A percentile compares a stretch with the other conserved stretches of the same genome.
Conservation (phyloP, 2,797 vertebrate genomes). For the Sebastes itinus region DNA sequence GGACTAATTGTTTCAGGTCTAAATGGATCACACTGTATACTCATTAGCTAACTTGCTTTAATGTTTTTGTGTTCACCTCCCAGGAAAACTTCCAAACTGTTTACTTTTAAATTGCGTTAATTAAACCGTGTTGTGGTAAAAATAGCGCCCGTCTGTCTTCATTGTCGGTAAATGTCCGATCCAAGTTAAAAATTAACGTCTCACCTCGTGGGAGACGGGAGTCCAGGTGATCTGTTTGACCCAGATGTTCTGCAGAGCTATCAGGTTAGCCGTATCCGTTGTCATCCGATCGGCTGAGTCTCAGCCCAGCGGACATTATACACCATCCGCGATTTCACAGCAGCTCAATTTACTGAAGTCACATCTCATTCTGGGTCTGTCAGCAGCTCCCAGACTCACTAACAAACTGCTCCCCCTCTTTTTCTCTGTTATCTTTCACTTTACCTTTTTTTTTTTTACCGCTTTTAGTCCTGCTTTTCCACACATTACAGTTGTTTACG, state of each 20-base stretch:
- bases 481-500: neutral
- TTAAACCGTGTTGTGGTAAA: neutral
- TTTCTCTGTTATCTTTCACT: conserved; percentile 29
- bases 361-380: conserved; percentile 58
- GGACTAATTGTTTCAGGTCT: neutral
- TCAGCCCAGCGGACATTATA: conserved; percentile 58
- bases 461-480: conserved; percentile 10
- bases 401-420: conserved; percentile 37
- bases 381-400: conserved; percentile 56
- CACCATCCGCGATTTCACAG: conserved; percentile 56
- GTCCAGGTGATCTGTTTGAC: conserved; percentile 64
- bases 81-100: neutral
- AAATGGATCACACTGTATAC: neutral
- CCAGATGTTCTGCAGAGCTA: conserved; percentile 53
- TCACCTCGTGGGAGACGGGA: conserved; percentile 15
- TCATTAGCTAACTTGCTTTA: neutral
- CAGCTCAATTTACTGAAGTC: conserved; percentile 67
- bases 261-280: conserved; percentile 59
- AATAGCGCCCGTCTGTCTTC: neutral
- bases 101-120: neutral
- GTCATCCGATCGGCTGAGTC: conserved; percentile 63
- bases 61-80: neutral
- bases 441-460: conserved; percentile 3
- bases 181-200: conserved; percentile 30
- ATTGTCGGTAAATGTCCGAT: neutral